phyloP scores from a whole-genome alignment of 1,140 invertebrate genomes.

The Onthophagus taurus region DNA sequence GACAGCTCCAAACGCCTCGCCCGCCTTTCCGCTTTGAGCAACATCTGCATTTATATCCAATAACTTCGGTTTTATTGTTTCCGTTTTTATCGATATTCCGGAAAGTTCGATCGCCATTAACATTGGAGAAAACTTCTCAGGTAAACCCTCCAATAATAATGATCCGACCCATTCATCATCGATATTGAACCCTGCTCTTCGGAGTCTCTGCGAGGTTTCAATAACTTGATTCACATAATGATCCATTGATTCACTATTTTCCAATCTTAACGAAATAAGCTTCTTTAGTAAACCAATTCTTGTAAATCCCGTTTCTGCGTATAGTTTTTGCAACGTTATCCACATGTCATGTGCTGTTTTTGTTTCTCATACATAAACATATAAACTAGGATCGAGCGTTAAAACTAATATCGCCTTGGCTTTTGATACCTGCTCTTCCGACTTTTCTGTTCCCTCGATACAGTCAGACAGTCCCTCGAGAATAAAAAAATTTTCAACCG shows the following conservation, averaged over 20 bases:
- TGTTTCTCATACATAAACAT: constrained; percentile 28
- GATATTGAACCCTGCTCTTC: constrained; percentile 25
- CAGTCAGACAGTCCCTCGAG: constrained; percentile 11
- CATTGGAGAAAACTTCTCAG: constrained; percentile 32
- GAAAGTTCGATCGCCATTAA: constrained; percentile 33
- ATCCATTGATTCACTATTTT: constrained; percentile 23
- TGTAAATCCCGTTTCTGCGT: constrained; percentile 24
- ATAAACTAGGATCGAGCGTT: constrained; percentile 30
- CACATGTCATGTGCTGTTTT: constrained; percentile 26
- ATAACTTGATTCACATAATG: constrained; percentile 23
- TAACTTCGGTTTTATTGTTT: constrained; percentile 20
- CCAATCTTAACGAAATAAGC: constrained; percentile 25
- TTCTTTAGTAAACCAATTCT: constrained; percentile 25
- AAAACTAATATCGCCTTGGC: constrained; percentile 31
- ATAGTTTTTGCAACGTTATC: constrained; percentile 25
- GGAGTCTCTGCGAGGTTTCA: constrained; percentile 19
- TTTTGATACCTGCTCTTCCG: too few relatives aligned
- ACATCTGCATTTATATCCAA: too few relatives aligned
- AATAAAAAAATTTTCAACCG: constrained; percentile 17
- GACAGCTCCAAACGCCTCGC: too few relatives aligned
- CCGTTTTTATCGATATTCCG: constrained; percentile 18
- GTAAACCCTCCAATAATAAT: constrained; percentile 32
- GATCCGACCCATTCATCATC: constrained; percentile 33
- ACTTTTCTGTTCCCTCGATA: constrained; percentile 9
- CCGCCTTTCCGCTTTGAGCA: too few relatives aligned